These are phyloP conservation scores for Lycodopsis pacificus DNA, from an alignment of 2,797 vertebrate genomes.

Conservation along the genomic window DNA sequence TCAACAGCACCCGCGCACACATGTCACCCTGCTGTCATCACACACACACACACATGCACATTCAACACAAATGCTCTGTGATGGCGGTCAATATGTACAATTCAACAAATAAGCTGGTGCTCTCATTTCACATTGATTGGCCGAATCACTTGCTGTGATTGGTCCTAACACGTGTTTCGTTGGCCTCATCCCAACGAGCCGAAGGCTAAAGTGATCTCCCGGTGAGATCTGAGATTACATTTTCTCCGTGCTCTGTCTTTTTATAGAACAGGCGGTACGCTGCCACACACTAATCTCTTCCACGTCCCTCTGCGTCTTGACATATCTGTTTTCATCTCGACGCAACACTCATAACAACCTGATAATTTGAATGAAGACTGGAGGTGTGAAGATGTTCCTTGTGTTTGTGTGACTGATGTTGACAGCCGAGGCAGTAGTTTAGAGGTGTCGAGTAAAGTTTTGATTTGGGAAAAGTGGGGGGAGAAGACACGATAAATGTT, in stretches of 20 bases:
- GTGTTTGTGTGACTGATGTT: constrained; percentile 31
- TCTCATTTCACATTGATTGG: constrained; percentile 29
- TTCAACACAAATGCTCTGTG: not conserved
- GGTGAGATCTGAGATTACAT: constrained; percentile 61
- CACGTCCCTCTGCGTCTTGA: constrained; percentile 16
- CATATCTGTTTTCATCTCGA: constrained; percentile 57
- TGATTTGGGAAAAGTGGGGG: not conserved
- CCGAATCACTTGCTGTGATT: constrained; percentile 20
- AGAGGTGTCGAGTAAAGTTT: not conserved
- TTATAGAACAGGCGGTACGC: constrained; percentile 39
- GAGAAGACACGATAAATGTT: not conserved
- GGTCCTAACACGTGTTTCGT: constrained; percentile 26
- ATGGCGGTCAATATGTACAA: constrained; percentile 28
- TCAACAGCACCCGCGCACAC: constrained; percentile 34
- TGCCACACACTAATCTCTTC: constrained; percentile 32
- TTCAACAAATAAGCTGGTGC: constrained; percentile 16
- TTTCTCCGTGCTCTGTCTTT: constrained; percentile 50
- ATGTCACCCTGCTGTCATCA: constrained; percentile 10
- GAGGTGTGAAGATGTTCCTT: constrained; percentile 23
- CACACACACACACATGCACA: not conserved
- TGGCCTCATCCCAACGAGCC: constrained; percentile 42
- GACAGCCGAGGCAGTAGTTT: constrained; percentile 11
- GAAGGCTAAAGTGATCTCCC: constrained; percentile 50
- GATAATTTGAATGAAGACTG: constrained; percentile 52
- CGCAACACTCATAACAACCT: constrained; percentile 65